A percentile compares a stretch with the other conserved stretches of the same genome.
These are phyloP conservation scores for Lordiphosa stackelbergi DNA, from an alignment of 1,140 invertebrate genomes.

Conservation along the genomic window DNA sequence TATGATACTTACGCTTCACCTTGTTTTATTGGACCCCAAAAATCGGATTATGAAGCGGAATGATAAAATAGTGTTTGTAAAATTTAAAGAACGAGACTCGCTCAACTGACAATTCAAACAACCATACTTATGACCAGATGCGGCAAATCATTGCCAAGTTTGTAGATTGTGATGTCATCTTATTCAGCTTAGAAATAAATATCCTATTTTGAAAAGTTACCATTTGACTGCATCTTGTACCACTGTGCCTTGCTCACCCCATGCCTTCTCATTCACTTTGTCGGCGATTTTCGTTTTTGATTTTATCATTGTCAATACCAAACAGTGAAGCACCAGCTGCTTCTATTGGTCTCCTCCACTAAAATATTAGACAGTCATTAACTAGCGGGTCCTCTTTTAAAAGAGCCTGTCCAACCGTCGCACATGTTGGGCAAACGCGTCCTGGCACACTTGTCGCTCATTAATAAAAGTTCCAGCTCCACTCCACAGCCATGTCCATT, in stretches of 20 bases:
- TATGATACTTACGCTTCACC: too few relatives aligned
- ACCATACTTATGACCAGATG: too few relatives aligned
- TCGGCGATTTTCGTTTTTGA: slow-evolving; percentile 13
- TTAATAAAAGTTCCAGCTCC: slow-evolving; percentile 56
- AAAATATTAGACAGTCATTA: slow-evolving; percentile 69
- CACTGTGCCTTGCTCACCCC: not conserved
- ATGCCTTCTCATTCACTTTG: not conserved
- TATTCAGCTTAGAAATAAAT: too few relatives aligned
- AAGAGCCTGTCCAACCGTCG: slow-evolving; percentile 14
- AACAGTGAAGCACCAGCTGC: slow-evolving; percentile 38
- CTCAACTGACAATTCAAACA: too few relatives aligned
- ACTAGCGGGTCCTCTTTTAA: slow-evolving; percentile 20
- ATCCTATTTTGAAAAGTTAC: too few relatives aligned
- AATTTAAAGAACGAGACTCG: too few relatives aligned
- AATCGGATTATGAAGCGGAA: too few relatives aligned
- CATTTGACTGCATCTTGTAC: not conserved
- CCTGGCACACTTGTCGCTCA: slow-evolving; percentile 65
- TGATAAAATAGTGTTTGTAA: too few relatives aligned
- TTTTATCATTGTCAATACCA: slow-evolving; percentile 54
- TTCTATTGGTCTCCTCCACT: slow-evolving; percentile 11
- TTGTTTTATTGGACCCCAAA: too few relatives aligned
- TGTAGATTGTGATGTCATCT: too few relatives aligned
- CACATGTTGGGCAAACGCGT: slow-evolving; percentile 41
- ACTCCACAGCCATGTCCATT: slow-evolving; percentile 38
- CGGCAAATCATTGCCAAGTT: too few relatives aligned